Conservation (phyloP, 2,888 invertebrate species). For the Octonoba sinensis region DNA sequence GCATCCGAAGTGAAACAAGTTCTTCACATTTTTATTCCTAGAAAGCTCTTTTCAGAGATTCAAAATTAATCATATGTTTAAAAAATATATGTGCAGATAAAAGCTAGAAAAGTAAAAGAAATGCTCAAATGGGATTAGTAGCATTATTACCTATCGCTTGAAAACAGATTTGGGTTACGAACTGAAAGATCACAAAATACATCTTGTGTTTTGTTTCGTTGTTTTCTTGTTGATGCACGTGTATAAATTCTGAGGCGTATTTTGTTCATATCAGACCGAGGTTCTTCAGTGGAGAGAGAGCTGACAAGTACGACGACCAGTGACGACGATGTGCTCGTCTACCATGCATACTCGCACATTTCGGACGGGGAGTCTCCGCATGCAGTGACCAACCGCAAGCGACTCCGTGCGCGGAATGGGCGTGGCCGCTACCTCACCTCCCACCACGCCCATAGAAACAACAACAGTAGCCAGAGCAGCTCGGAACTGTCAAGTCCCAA, state of each 20-base stretch:
- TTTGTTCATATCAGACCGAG: slow-evolving; percentile 45
- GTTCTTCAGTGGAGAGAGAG: slow-evolving; percentile 65
- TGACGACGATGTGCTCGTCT: slow-evolving; percentile 75
- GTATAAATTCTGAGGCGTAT: neutral
- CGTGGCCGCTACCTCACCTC: slow-evolving; percentile 47
- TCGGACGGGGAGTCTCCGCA: slow-evolving; percentile 73
- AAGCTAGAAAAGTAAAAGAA: no score
- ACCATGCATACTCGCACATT: slow-evolving; percentile 77
- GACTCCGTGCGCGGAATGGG: slow-evolving; percentile 63
- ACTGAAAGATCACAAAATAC: no score
- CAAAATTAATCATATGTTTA: no score
- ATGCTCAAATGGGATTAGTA: no score
- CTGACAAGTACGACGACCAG: slow-evolving; percentile 72
- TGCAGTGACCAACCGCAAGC: slow-evolving; percentile 7
- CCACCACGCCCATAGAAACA: slow-evolving; percentile 71
- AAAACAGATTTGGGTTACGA: no score
- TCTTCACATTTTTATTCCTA: no score
- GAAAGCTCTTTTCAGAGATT: no score
- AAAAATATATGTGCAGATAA: no score
- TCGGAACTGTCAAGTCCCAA: slow-evolving; percentile 91
- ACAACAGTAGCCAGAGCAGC: slow-evolving; percentile 76
- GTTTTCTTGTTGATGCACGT: neutral
- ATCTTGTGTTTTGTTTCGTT: neutral
- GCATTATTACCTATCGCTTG: no score
- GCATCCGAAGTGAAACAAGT: no score